Conservation (phyloP, 1,140 invertebrate species). For the Aphis craccivora region DNA sequence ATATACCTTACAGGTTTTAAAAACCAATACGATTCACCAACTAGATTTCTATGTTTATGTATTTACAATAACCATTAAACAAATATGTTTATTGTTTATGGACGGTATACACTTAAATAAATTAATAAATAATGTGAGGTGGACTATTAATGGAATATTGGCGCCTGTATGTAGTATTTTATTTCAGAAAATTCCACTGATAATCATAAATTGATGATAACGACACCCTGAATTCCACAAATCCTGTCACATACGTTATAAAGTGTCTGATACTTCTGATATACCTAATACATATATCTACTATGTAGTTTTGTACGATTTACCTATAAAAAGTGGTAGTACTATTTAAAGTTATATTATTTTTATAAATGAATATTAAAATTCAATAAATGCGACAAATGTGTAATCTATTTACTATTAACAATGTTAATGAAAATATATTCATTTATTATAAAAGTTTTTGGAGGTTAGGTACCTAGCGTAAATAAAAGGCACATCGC, state of each 20-base stretch:
- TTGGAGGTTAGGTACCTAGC: too few relatives aligned
- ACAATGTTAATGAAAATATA: neutral
- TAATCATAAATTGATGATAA: neutral
- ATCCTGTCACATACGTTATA: neutral
- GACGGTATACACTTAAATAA: neutral
- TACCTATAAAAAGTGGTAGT: neutral
- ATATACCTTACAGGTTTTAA: neutral
- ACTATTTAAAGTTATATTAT: neutral
- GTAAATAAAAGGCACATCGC: too few relatives aligned
- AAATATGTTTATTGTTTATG: neutral
- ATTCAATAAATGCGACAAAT: neutral
- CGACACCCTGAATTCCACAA: neutral
- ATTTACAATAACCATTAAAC: conserved; percentile 8
- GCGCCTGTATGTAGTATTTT: neutral
- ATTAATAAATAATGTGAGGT: neutral
- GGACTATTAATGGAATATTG: neutral
- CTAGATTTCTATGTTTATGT: neutral
- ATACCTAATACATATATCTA: neutral
- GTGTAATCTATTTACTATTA: neutral
- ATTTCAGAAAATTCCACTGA: neutral
- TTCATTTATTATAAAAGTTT: too few relatives aligned
- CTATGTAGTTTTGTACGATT: neutral
- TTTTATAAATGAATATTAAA: neutral
- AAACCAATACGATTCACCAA: neutral
- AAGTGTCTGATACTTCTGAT: neutral